Base-by-base conservation (phyloP, 2,797 vertebrate genomes). In the Margarornis squamiger region DNA sequence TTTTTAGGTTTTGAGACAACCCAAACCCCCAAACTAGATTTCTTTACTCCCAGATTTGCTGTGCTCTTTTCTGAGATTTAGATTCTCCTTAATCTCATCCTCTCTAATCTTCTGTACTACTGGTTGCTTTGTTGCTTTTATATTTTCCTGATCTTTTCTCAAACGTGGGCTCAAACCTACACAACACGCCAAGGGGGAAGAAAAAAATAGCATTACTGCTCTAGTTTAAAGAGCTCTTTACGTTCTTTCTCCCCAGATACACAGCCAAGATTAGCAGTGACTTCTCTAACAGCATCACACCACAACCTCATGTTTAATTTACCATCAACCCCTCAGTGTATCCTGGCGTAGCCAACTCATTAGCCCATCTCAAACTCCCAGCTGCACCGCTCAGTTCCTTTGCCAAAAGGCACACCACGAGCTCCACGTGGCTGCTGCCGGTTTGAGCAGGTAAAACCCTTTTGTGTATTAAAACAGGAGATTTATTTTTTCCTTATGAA, bases 291-390 rank as follows among this genome's bases (percentile, higher is more conserved):
- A 93, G 75, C 90, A 95, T 92, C 91, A 87, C 21, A 79, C 71
- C 90, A 93, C 88, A 95, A 93, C 77, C 86, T 96, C 93, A 88
- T 85, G 91, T 95, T 96, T 96, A 71, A 95, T 97, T 96, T 85
- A 96, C 91, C 83, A 51, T 49, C 96, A 95, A 63, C 86, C 77
- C 77, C 80, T 90, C 86, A 70, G 95, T 86, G 92, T 90, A 94
- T 94, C 91, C 95, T 96, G 92, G 81, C 80, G 0, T 63, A 92
- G 67, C 85, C 88, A 91, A 73, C 79, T 88, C 92, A 95, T 96
- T 70, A 96, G 86, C 74, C 88, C 74, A 79, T 77, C 91, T 91
- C 82, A 29, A 79, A 49, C 88, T 90, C 79, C 74, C 90, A 92
- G 76, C 90, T 90, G 86, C 68, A 39, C 73, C 8, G 48, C 70